Evolutionary conservation across 2,113 vertebrate species (phyloP).

Genomic region (Tautogolabrus adspersus): DNA sequence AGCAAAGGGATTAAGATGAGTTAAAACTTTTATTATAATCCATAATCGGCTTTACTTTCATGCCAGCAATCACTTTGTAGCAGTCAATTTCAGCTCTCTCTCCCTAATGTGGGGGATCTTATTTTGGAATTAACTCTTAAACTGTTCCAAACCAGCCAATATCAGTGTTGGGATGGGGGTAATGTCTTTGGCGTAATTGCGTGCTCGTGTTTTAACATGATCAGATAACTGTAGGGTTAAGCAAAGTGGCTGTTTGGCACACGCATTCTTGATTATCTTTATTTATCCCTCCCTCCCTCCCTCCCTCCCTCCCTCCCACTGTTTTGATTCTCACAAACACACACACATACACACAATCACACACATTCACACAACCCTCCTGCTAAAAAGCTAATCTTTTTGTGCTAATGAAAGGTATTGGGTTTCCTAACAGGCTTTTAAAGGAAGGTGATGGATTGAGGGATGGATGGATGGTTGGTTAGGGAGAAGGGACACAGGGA

Average conservation of each 20-base stretch:
- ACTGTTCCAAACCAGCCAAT: conserved; percentile 6
- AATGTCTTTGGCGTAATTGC: conserved; percentile 38
- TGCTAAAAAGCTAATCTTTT: conserved; percentile 81
- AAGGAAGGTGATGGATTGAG: conserved; percentile 78
- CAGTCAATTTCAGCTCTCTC: conserved; percentile 21
- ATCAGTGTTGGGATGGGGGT: conserved; percentile 31
- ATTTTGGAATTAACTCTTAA: conserved; percentile 44
- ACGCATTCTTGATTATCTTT: conserved; percentile 72
- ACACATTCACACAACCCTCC: conserved; percentile 23
- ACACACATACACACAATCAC: conserved; percentile 23
- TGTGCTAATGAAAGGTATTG: conserved; percentile 82
- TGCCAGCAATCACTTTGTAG: conserved; percentile 16
- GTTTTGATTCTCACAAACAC: conserved; percentile 16
- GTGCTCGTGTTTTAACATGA: conserved; percentile 42
- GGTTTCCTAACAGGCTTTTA: conserved; percentile 83
- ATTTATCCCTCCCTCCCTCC: conserved; percentile 62
- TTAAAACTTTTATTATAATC: conserved; percentile 53
- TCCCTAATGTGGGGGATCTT: conserved; percentile 12
- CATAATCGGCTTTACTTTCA: conserved; percentile 46
- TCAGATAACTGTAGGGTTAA: conserved; percentile 53
- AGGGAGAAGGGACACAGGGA: conserved; percentile 43
- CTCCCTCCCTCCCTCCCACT: conserved; percentile 47
- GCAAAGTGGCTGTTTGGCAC: conserved; percentile 74
- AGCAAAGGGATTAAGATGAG: conserved; percentile 45
- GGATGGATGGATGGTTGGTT: conserved; percentile 64